Percentiles rank a stretch among this genome's conserved stretches.
These are phyloP conservation scores for Tyria jacobaeae DNA, from an alignment of 2,888 invertebrate genomes.

Conservation along the genomic window DNA sequence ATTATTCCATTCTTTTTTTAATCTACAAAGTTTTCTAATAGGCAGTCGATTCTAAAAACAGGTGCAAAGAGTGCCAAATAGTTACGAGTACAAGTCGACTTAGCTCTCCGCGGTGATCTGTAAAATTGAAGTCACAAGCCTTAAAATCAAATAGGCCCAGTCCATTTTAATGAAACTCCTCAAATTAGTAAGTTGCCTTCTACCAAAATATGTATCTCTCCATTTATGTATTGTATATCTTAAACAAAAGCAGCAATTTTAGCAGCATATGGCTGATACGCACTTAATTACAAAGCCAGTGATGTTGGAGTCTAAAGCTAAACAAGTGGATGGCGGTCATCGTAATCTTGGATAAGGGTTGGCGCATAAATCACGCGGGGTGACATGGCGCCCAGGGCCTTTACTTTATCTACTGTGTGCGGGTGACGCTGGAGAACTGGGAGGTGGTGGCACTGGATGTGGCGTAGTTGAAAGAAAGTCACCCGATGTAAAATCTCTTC, in stretches of 20 bases:
- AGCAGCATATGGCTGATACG: conserved; percentile 34
- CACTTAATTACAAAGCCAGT: conserved; percentile 57
- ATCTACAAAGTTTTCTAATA: too few species aligned
- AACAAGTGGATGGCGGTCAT: conserved; percentile 85
- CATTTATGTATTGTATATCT: conserved; percentile 34
- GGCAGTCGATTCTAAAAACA: too few species aligned
- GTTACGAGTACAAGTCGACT: too few species aligned
- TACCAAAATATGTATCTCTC: not conserved
- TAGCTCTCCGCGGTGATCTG: too few species aligned
- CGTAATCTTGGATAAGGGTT: conserved; percentile 87
- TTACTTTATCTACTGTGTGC: conserved; percentile 85
- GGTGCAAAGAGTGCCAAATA: too few species aligned
- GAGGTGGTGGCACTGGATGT: conserved; percentile 41
- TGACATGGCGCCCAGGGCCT: conserved; percentile 78
- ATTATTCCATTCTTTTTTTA: too few species aligned
- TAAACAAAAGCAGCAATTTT: conserved; percentile 30
- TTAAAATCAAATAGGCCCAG: not conserved
- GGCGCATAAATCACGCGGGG: conserved; percentile 82
- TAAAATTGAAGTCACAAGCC: too few species aligned
- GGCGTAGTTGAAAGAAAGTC: not conserved
- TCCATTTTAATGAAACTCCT: too few species aligned
- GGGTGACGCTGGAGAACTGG: conserved; percentile 72
- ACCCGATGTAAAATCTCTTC: not conserved
- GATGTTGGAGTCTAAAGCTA: conserved; percentile 71
- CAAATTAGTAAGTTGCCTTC: not conserved